Conservation (phyloP, 2,797 vertebrate genomes). For the Crocidura indochinensis region DNA sequence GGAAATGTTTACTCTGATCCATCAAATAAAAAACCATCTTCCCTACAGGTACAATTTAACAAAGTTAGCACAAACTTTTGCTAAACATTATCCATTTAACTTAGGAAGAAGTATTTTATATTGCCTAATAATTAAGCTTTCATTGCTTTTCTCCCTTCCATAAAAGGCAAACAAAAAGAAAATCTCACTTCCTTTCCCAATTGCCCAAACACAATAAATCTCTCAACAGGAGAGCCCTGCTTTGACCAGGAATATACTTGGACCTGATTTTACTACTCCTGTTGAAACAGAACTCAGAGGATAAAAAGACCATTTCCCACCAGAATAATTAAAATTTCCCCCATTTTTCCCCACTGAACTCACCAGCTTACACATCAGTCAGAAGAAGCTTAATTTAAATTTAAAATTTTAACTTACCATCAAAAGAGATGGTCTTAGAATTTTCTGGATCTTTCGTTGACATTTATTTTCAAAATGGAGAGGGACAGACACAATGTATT, state of each 20-base stretch:
- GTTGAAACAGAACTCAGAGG: slow-evolving; percentile 19
- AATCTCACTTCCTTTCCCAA: background rate
- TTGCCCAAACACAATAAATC: background rate
- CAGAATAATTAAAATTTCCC: slow-evolving; percentile 1
- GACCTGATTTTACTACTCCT: background rate
- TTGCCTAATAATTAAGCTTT: background rate
- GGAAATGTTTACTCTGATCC: background rate
- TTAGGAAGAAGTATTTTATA: background rate
- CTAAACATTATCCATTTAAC: background rate
- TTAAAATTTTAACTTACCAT: too few species aligned
- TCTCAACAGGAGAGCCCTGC: background rate
- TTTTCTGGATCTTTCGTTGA: slow-evolving; percentile 1
- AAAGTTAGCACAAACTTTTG: background rate
- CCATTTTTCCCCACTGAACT: background rate
- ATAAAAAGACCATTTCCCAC: background rate
- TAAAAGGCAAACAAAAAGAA: background rate
- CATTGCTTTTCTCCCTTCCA: slow-evolving; percentile 5
- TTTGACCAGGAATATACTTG: background rate
- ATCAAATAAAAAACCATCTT: background rate
- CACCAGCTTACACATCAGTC: too few species aligned
- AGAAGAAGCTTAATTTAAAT: too few species aligned
- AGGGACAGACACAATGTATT: too few species aligned
- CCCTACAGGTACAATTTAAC: background rate
- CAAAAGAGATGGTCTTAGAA: background rate
- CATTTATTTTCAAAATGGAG: background rate